Evolutionary conservation across 2,113 vertebrate genomes (phyloP).

Genomic region (Variabilichromis moorii): DNA sequence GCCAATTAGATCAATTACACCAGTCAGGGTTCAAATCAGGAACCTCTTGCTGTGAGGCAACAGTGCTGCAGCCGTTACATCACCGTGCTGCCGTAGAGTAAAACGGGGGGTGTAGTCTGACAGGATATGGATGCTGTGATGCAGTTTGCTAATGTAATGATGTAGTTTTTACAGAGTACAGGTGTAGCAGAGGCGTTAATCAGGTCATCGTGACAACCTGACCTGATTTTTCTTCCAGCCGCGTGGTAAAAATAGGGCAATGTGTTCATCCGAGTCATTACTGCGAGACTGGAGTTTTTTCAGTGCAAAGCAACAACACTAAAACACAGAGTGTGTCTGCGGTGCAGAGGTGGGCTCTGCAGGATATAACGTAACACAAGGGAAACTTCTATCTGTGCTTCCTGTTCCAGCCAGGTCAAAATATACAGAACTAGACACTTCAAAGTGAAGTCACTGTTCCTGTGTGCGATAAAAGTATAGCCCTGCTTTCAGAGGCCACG

Average conservation of each 20-base stretch:
- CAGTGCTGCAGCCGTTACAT: neutral
- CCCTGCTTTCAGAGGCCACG: neutral
- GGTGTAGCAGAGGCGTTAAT: neutral
- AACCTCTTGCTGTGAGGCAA: neutral
- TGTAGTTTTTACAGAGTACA: neutral
- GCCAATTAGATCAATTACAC: neutral
- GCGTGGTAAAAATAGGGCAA: neutral
- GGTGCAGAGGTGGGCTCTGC: slow-evolving; percentile 3
- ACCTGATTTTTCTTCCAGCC: neutral
- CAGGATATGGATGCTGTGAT: neutral
- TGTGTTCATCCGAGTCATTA: neutral
- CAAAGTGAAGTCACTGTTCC: neutral
- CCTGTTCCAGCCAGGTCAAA: slow-evolving; percentile 7
- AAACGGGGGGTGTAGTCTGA: neutral
- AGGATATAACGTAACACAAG: slow-evolving; percentile 23
- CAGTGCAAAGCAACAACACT: neutral
- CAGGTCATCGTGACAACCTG: neutral
- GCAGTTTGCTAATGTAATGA: neutral
- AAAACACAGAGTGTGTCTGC: neutral
- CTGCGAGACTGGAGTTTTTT: neutral
- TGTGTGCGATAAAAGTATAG: neutral
- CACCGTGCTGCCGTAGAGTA: accelerated
- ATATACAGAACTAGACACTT: neutral
- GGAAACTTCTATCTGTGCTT: slow-evolving; percentile 20
- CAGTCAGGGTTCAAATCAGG: neutral